phyloP scores from a whole-genome alignment of 2,888 invertebrate species.

The Phyllotreta cruciferae region DNA sequence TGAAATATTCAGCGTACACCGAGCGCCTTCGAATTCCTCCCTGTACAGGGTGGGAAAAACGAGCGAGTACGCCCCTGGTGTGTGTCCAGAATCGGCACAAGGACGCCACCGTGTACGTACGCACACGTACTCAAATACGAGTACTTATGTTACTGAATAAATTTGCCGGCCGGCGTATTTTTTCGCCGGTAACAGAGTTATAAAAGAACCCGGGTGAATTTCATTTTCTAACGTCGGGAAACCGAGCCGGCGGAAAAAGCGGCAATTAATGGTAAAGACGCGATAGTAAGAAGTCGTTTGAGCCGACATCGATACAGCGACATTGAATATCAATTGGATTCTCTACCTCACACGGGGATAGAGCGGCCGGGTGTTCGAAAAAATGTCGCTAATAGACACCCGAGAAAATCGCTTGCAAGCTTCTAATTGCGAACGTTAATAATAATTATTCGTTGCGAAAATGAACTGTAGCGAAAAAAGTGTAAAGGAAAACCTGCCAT shows the following conservation, averaged over 20 bases:
- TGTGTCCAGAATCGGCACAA: constrained; percentile 29
- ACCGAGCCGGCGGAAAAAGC: constrained; percentile 37
- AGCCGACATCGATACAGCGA: constrained; percentile 41
- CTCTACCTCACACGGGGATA: constrained; percentile 38
- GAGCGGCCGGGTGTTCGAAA: constrained; percentile 11
- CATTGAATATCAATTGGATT: constrained; percentile 47
- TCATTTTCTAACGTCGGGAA: constrained; percentile 35
- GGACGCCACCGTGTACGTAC: constrained; percentile 41
- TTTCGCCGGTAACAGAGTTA: constrained; percentile 37
- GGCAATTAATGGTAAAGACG: constrained; percentile 44
- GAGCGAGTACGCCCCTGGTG: constrained; percentile 18
- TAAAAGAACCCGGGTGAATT: constrained; percentile 37
- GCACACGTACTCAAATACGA: no score
- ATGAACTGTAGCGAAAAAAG: no score
- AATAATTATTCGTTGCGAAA: no score
- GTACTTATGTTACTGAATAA: constrained; percentile 29
- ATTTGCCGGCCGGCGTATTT: constrained; percentile 33
- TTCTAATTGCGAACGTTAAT: no score
- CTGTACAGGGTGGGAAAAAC: constrained; percentile 14
- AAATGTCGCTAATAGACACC: constrained; percentile 2
- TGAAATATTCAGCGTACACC: constrained; percentile 30
- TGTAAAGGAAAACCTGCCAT: constrained; percentile 23
- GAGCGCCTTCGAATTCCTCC: no score
- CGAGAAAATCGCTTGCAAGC: no score
- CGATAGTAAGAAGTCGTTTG: constrained; percentile 40